Percentiles rank a stretch among this genome's conserved stretches.
Conservation (phyloP, 2,797 vertebrate species). For the Ceryle rudis region DNA sequence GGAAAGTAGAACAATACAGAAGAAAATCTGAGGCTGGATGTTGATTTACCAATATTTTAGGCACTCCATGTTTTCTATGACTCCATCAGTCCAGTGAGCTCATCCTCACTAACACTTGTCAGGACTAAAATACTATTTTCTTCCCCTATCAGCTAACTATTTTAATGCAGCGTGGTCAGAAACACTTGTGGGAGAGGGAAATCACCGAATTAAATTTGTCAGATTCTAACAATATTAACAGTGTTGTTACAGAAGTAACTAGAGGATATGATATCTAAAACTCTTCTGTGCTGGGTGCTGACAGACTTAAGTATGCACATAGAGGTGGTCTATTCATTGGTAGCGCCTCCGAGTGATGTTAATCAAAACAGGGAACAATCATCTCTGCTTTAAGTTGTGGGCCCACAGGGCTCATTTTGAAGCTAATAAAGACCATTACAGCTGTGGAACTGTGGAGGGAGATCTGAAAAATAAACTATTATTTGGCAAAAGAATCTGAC, state of each 20-base stretch:
- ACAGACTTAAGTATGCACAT: background rate
- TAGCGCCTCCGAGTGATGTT: background rate
- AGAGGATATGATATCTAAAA: background rate
- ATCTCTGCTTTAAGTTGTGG: background rate
- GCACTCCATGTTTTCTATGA: background rate
- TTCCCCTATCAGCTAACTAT: background rate
- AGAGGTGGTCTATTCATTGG: background rate
- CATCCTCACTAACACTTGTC: background rate
- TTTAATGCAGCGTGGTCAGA: background rate
- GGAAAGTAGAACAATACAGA: background rate
- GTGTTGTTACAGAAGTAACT: background rate
- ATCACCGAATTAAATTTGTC: background rate
- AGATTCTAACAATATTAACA: background rate
- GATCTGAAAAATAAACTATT: background rate
- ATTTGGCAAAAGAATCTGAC: background rate
- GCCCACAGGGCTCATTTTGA: background rate
- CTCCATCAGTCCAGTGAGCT: background rate
- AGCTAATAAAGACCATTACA: background rate
- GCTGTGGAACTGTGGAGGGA: background rate
- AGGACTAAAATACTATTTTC: background rate
- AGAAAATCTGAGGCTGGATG: background rate
- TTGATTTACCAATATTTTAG: background rate
- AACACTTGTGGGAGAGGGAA: background rate
- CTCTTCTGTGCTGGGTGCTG: background rate
- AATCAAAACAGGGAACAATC: background rate